Conservation (phyloP, 2,797 vertebrate species). For the Micrastur ruficollis region DNA sequence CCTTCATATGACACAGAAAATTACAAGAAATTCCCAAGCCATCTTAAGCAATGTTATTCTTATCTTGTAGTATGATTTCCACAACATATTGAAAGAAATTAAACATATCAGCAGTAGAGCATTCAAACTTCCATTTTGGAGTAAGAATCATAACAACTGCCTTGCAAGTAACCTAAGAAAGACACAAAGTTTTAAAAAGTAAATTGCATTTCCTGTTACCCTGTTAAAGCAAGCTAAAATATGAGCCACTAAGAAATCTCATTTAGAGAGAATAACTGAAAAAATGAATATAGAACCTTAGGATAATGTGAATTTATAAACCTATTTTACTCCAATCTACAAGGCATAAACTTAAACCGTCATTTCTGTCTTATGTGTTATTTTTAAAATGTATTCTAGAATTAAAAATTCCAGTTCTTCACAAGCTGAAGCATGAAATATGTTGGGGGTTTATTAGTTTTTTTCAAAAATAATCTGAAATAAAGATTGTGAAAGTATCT, state of each 20-base stretch:
- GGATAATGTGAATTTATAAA: not conserved
- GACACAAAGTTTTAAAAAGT: not conserved
- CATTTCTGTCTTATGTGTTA: not conserved
- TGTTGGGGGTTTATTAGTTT: not conserved
- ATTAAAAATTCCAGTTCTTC: not conserved
- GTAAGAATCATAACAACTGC: not conserved
- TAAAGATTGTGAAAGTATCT: not conserved
- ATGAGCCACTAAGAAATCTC: not conserved
- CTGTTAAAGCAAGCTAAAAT: not conserved
- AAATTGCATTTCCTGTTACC: not conserved
- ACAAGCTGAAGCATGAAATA: not conserved
- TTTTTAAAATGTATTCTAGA: not conserved
- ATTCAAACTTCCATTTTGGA: not conserved
- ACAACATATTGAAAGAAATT: not conserved
- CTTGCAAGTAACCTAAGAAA: not conserved
- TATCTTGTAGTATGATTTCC: not conserved
- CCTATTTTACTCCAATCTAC: not conserved
- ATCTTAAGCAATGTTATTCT: not conserved
- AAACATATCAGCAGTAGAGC: not conserved
- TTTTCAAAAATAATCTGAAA: not conserved
- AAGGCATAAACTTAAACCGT: not conserved
- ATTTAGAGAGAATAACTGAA: not conserved
- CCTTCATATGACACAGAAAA: not conserved
- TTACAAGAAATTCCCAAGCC: not conserved
- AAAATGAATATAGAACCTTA: not conserved